Percentiles rank a stretch among this genome's conserved stretches.
Conservation (phyloP, 2,113 vertebrate species). For the Naja naja region DNA sequence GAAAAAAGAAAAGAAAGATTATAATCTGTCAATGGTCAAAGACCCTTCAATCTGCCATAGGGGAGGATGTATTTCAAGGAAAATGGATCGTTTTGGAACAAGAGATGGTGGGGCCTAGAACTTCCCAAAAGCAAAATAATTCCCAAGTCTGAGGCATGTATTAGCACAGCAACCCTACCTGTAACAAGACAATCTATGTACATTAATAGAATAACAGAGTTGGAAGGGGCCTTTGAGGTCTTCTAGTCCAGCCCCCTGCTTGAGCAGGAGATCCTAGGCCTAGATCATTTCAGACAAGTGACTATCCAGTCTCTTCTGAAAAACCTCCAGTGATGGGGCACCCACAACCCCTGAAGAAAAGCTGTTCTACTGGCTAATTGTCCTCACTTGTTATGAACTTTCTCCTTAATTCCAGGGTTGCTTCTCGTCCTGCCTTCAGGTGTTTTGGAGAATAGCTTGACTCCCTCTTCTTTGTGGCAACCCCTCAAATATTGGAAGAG, state of each 20-base stretch:
- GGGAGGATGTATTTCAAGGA: background rate
- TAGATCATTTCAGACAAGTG: background rate
- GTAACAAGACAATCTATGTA: background rate
- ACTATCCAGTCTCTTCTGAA: background rate
- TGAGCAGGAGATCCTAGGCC: background rate
- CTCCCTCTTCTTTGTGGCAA: background rate
- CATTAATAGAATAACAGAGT: background rate
- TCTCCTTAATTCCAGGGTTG: background rate
- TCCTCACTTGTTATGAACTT: background rate
- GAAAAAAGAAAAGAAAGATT: background rate
- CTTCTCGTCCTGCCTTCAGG: background rate
- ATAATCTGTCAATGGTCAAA: background rate
- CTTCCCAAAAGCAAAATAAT: background rate
- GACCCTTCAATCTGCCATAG: background rate
- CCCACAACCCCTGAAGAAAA: background rate
- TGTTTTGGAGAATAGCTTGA: background rate
- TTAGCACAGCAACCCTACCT: background rate
- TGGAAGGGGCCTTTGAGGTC: background rate
- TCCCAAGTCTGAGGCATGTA: background rate
- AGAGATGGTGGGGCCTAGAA: background rate
- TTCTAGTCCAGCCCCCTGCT: background rate
- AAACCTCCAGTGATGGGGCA: background rate
- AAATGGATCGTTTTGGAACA: background rate
- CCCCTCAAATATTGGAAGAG: background rate
- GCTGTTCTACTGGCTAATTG: background rate